Evolutionary conservation across 1,140 invertebrate genomes (phyloP).

Genomic region (Hypothenemus hampei): DNA sequence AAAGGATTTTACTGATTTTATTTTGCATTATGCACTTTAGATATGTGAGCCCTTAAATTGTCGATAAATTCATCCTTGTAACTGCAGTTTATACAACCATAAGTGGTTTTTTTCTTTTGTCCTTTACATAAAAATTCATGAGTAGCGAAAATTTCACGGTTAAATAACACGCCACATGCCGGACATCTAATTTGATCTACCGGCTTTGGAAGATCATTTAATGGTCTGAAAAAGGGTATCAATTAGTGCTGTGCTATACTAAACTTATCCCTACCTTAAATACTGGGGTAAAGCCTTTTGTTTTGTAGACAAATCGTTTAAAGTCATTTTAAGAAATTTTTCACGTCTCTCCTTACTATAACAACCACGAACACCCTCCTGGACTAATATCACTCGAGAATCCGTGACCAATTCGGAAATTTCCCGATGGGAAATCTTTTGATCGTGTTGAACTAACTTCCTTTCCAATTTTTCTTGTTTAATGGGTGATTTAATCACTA

Average conservation of each 20-base stretch:
- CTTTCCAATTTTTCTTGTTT: no score
- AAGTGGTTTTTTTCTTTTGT: constrained; percentile 24
- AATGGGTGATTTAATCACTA: no score
- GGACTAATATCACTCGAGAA: constrained; percentile 9
- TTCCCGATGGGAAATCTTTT: constrained; percentile 1
- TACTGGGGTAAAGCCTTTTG: no score
- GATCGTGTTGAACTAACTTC: no score
- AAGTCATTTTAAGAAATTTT: constrained; percentile 36
- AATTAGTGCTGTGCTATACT: no score
- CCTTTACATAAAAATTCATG: constrained; percentile 35
- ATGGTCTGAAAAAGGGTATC: not conserved
- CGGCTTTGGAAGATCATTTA: constrained; percentile 7
- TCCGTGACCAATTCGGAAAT: constrained; percentile 1
- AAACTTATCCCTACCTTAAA: no score
- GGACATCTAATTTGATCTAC: constrained; percentile 38
- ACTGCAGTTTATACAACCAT: constrained; percentile 36
- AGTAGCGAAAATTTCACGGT: constrained; percentile 22
- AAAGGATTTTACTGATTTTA: no score
- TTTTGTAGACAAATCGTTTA: constrained; percentile 22
- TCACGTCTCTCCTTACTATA: constrained; percentile 28
- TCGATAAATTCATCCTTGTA: constrained; percentile 32
- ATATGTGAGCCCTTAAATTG: constrained; percentile 35
- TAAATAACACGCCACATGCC: constrained; percentile 31
- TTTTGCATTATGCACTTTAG: constrained; percentile 19
- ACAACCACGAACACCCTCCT: not conserved